Evolutionary conservation across 2,888 invertebrate species (phyloP).

Genomic region (Tipula unca): DNA sequence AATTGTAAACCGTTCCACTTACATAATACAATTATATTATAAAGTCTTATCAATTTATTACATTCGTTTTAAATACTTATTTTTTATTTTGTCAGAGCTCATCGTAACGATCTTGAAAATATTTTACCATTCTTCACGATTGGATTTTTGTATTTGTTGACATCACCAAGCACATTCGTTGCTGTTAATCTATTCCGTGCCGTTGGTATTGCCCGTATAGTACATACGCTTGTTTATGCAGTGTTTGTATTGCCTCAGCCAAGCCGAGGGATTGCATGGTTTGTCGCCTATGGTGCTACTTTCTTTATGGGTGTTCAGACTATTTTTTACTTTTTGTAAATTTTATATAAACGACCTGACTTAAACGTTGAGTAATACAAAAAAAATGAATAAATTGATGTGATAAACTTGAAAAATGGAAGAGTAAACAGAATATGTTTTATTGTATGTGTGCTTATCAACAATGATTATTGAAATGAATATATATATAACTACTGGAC

Average conservation of each 20-base stretch:
- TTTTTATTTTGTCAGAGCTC: too few species aligned
- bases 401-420: too few species aligned
- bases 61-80: slow-evolving; percentile 26
- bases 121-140: slow-evolving; percentile 47
- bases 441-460: too few species aligned
- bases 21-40: not conserved
- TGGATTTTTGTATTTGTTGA: slow-evolving; percentile 46
- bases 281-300: slow-evolving; percentile 40
- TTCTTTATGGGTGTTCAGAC: slow-evolving; percentile 44
- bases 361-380: too few species aligned
- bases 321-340: slow-evolving; percentile 30
- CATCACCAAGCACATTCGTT: slow-evolving; percentile 41
- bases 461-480: too few species aligned
- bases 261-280: slow-evolving; percentile 43
- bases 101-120: slow-evolving; percentile 54
- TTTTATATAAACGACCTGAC: too few species aligned
- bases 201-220: slow-evolving; percentile 44
- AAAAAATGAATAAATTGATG: too few species aligned
- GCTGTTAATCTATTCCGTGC: slow-evolving; percentile 48
- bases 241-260: slow-evolving; percentile 47
- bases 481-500: too few species aligned
- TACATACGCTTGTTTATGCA: slow-evolving; percentile 51
- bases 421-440: too few species aligned
- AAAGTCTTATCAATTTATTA: not conserved
- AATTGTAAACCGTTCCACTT: not conserved